Evolutionary conservation across 23 tunicate species (phyloP).

Genomic region (Styela clava): DNA sequence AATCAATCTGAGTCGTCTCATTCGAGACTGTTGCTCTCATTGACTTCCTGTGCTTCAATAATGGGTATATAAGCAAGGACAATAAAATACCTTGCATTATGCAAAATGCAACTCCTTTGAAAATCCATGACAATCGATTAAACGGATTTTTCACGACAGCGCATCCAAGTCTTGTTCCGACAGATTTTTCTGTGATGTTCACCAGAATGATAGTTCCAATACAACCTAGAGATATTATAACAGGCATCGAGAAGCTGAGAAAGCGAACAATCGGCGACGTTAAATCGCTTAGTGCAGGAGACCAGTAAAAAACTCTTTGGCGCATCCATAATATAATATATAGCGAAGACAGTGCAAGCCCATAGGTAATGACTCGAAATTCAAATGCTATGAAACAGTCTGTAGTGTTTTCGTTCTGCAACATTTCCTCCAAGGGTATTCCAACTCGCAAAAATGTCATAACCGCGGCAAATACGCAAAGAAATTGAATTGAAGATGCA

Average conservation of each 20-base stretch:
- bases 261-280: neutral
- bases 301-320: conserved; percentile 17
- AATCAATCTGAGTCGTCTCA: neutral
- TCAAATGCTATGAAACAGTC: neutral
- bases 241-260: neutral
- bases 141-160: neutral
- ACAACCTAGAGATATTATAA: conserved; percentile 14
- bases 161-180: conserved; percentile 16
- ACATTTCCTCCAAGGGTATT: conserved; percentile 2
- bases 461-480: conserved; percentile 3
- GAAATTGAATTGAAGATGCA: neutral
- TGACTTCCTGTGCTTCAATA: neutral
- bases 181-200: conserved; percentile 3
- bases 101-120: conserved; percentile 8
- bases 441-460: conserved; percentile 11
- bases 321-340: conserved; percentile 11
- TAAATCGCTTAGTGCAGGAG: conserved; percentile 4
- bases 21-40: neutral
- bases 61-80: conserved; percentile 5
- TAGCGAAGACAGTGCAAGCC: neutral
- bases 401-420: neutral
- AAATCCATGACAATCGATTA: conserved; percentile 1
- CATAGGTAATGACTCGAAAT: conserved; percentile 5
- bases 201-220: conserved; percentile 5
- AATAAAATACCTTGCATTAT: conserved; percentile 18